Conservation (phyloP, 2,888 invertebrate species). For the Tipula unca region DNA sequence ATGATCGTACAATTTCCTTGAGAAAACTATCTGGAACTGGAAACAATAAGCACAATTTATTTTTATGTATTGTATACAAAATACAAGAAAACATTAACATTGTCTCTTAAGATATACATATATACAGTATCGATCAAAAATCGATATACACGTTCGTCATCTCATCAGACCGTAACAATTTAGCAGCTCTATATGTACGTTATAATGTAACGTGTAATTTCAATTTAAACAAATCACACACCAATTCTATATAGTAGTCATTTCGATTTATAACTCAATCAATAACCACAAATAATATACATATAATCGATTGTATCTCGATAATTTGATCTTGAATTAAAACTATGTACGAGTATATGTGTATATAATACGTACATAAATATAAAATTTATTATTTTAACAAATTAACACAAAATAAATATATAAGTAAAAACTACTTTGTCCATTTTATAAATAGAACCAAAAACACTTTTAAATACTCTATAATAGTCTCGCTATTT, state of each 20-base stretch:
- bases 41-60: not conserved
- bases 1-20: constrained; percentile 4
- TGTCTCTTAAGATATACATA: not conserved
- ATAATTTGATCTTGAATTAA: not conserved
- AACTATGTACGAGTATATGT: not conserved
- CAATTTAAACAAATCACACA: not conserved
- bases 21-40: not conserved
- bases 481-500: not conserved
- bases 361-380: not conserved
- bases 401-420: constrained; percentile 14
- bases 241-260: not conserved
- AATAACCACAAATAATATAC: not conserved
- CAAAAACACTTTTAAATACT: not conserved
- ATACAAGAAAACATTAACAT: not conserved
- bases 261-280: not conserved
- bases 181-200: not conserved
- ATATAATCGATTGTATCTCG: not conserved
- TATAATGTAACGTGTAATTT: not conserved
- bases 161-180: not conserved
- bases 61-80: too few species aligned
- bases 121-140: not conserved
- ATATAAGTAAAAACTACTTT: not conserved
- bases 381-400: not conserved
- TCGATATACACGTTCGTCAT: not conserved
- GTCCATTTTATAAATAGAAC: not conserved